phyloP scores from a whole-genome alignment of 1,140 invertebrate species.

The Oppia nitens region DNA sequence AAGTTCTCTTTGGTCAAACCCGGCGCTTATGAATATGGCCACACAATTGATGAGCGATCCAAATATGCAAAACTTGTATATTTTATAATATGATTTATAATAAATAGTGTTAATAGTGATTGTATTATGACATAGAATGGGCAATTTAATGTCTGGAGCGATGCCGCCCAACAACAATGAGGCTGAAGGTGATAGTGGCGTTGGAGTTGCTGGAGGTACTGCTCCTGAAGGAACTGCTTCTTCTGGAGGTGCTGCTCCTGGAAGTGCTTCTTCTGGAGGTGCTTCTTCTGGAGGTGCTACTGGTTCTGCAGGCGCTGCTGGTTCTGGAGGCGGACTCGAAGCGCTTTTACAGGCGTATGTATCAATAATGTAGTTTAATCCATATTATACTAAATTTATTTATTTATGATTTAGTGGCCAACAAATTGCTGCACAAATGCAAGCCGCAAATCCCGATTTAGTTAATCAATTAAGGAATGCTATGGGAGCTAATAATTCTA shows the following conservation, averaged over 20 bases:
- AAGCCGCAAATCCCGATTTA: conserved; percentile 44
- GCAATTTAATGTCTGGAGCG: conserved; percentile 29
- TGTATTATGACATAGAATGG: conserved; percentile 25
- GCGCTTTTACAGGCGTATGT: conserved; percentile 37
- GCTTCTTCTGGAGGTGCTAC: background rate
- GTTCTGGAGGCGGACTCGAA: conserved; percentile 27
- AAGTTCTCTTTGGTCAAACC: conserved; percentile 47
- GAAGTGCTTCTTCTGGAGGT: background rate
- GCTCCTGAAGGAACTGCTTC: conserved; percentile 14
- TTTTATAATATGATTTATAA: conserved; percentile 9
- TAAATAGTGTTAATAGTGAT: background rate
- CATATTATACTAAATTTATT: conserved; percentile 1
- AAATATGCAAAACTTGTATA: conserved; percentile 50
- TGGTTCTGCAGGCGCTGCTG: conserved; percentile 14
- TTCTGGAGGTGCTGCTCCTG: conserved; percentile 19
- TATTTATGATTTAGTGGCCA: conserved; percentile 38
- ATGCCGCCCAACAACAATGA: background rate
- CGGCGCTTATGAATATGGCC: conserved; percentile 53
- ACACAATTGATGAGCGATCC: conserved; percentile 57
- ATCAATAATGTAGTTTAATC: background rate
- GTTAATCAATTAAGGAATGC: conserved; percentile 44
- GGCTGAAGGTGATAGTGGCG: background rate
- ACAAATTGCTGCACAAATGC: conserved; percentile 46
- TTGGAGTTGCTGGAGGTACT: background rate
- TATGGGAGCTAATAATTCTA: conserved; percentile 26